Evolutionary conservation across 1,140 invertebrate species (phyloP), one percentile per base, ranked within the genome.

Genomic region (Drosophila melanica): DNA sequence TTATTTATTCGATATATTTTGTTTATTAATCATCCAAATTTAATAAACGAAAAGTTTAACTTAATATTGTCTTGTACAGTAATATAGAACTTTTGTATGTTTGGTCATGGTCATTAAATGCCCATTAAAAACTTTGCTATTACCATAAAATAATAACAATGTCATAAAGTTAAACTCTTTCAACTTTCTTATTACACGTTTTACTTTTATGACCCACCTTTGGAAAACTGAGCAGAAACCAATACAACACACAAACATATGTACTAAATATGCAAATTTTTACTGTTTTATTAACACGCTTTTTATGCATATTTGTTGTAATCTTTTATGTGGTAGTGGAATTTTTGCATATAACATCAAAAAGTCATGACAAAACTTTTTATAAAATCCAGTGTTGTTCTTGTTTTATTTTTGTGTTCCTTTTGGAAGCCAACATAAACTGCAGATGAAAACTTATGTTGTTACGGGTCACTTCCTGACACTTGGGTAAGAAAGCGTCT

Each of bases 391-490:
- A 16, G 11, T 30, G 20, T 44, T 58, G 20, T 23, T 23, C 4
- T 23, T 23, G 20, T 23, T 23, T 23, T 48, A 48, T n/a, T 45
- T 12, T 37, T 20, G 14, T 62, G 14, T 35, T 41, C 27, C 11
- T 45, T 70, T 70, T 45, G 45, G 50, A 69, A n/a, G 11, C 45
- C 42, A 53, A 53, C 68, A 84, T 84, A 84, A 84, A 73, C 66
- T 79, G 76, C 63, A 75, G 72, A 79, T 64, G 80, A 48, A 84
- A 84, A 84, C 80, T 84, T 84, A 79, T 84, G 80, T 74, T 48
- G 76, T 37, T 62, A 76, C 72, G 76, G 80, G 77, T 82, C 67
- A 76, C 72, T 82, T 68, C 47, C 54, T 55, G 79, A 75, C 76
- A 75, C 79, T 75, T 69, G 74, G 81, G 59, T 60, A 66, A 58